Percentiles rank a stretch among this genome's conserved stretches.
Conservation (phyloP, 2,888 invertebrate species). For the Sylvicola cinctus region DNA sequence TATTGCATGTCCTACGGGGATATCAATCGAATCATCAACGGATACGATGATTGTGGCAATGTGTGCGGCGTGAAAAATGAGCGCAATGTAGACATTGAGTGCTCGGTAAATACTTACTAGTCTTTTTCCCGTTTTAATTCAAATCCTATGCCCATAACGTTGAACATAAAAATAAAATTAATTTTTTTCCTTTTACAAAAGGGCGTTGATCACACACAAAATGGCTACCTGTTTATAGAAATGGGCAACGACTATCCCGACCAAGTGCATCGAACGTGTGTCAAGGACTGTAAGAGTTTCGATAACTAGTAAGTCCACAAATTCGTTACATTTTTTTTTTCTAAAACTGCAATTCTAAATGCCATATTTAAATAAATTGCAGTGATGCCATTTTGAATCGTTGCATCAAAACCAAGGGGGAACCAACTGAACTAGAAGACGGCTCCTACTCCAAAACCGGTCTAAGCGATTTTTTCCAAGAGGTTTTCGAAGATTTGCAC, state of each 20-base stretch:
- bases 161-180: background rate
- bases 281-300: slow-evolving; percentile 14
- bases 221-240: slow-evolving; percentile 16
- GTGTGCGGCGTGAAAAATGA: slow-evolving; percentile 30
- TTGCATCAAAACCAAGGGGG: slow-evolving; percentile 27
- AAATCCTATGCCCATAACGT: too few species aligned
- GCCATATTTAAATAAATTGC: too few species aligned
- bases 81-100: slow-evolving; percentile 6
- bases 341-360: too few species aligned
- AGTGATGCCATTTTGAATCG: slow-evolving; percentile 30
- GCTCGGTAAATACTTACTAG: slow-evolving; percentile 24
- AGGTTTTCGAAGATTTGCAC: slow-evolving; percentile 36
- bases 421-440: slow-evolving; percentile 15
- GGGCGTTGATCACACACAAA: slow-evolving; percentile 8
- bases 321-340: background rate
- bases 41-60: slow-evolving; percentile 41
- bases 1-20: slow-evolving; percentile 32
- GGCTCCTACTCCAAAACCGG: slow-evolving; percentile 28
- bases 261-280: slow-evolving; percentile 16
- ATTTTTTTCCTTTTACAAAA: slow-evolving; percentile 5
- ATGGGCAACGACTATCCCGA: slow-evolving; percentile 10
- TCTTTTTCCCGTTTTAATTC: too few species aligned
- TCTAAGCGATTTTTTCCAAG: slow-evolving; percentile 28
- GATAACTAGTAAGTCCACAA: background rate
- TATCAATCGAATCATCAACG: slow-evolving; percentile 34